A percentile compares a stretch with the other conserved stretches of the same genome.
phyloP scores from a whole-genome alignment of 2,888 invertebrate species.

The Ethmia dodecea region DNA sequence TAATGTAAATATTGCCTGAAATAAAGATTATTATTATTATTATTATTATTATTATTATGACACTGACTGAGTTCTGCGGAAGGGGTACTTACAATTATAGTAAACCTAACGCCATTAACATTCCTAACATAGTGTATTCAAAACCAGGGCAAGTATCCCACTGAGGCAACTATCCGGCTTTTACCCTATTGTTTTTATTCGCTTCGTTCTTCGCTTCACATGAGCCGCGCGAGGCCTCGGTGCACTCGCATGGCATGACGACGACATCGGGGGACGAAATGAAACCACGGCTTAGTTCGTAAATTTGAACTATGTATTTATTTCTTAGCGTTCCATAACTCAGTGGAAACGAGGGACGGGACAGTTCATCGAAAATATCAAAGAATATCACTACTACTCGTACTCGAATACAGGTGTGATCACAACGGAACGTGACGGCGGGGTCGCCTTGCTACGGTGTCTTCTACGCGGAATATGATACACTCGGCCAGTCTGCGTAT shows the following conservation, averaged over 20 bases:
- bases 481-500: too few species aligned
- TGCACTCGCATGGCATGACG: background rate
- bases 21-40: too few species aligned
- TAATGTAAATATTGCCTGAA: too few species aligned
- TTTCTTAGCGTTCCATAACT: constrained; percentile 51
- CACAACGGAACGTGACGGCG: background rate
- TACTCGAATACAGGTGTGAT: background rate
- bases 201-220: background rate
- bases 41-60: too few species aligned
- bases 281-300: constrained; percentile 24
- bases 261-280: constrained; percentile 11
- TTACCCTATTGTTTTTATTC: too few species aligned
- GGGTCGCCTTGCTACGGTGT: constrained; percentile 12
- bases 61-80: too few species aligned
- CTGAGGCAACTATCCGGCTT: too few species aligned
- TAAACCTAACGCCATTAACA: too few species aligned
- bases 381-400: constrained; percentile 6
- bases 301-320: constrained; percentile 47
- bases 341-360: constrained; percentile 69
- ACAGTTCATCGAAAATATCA: constrained; percentile 52
- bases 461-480: too few species aligned
- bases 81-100: too few species aligned
- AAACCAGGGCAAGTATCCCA: too few species aligned
- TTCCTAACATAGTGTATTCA: too few species aligned
- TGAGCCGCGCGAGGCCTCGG: background rate